phyloP scores from a whole-genome alignment of 2,888 invertebrate genomes.

The Sphinx pinastri region DNA sequence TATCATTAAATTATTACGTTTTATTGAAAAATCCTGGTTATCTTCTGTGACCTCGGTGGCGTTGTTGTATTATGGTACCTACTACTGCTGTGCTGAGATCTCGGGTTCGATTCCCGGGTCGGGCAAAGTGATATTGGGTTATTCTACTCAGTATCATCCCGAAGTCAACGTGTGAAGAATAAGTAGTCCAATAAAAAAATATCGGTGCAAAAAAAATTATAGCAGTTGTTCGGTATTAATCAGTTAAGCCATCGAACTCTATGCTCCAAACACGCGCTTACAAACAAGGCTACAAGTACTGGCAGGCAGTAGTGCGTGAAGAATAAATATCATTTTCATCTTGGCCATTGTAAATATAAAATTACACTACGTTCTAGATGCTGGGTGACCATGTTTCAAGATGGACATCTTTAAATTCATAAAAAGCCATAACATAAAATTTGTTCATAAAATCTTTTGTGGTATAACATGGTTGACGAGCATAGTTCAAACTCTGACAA shows the following conservation, averaged over 20 bases:
- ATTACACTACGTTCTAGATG: constrained; percentile 12
- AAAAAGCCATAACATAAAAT: too few species aligned
- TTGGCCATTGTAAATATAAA: constrained; percentile 26
- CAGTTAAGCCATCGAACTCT: constrained; percentile 26
- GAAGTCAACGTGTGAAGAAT: not conserved
- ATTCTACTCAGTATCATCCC: too few species aligned
- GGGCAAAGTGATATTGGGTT: too few species aligned
- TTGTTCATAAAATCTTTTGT: too few species aligned
- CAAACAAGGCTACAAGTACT: constrained; percentile 46
- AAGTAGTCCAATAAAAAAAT: not conserved
- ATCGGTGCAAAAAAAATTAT: not conserved
- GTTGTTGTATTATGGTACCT: too few species aligned
- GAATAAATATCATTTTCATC: constrained; percentile 56
- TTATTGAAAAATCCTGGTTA: not conserved
- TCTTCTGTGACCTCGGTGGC: too few species aligned
- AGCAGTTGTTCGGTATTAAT: constrained; percentile 11
- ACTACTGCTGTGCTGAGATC: too few species aligned
- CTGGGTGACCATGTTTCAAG: not conserved
- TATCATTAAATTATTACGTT: not conserved
- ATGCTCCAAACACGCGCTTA: constrained; percentile 27
- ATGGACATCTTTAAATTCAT: too few species aligned
- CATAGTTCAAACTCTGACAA: too few species aligned
- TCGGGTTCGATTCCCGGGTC: too few species aligned
- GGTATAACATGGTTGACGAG: too few species aligned
- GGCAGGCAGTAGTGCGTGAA: constrained; percentile 52